A percentile compares a stretch with the other conserved stretches of the same genome.
These are phyloP conservation scores for Cavia porcellus DNA, from an alignment of 2,113 vertebrate genomes.

Conservation along the genomic window DNA sequence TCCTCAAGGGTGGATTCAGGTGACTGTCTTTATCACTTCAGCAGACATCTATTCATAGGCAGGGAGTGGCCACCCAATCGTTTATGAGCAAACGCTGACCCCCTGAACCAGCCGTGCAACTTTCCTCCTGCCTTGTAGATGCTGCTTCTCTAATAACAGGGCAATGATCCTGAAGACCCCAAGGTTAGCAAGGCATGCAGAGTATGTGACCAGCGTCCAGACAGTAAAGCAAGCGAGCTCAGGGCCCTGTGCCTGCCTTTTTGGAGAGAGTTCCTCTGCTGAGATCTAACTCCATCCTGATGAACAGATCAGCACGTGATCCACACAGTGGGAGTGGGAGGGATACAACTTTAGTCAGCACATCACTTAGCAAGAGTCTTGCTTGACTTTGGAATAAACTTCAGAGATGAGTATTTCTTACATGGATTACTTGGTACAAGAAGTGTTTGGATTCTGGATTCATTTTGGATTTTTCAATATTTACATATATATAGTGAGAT, in stretches of 20 bases:
- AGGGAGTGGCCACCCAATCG: background rate
- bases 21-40: background rate
- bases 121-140: background rate
- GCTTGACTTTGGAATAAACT: background rate
- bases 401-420: background rate
- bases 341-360: background rate
- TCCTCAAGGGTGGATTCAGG: background rate
- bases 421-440: background rate
- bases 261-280: background rate
- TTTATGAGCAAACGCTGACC: background rate
- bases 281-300: background rate
- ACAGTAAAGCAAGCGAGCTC: background rate
- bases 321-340: too few relatives aligned
- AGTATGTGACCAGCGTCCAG: rapidly evolving
- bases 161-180: background rate
- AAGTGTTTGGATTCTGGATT: background rate
- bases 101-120: rapidly evolving
- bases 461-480: background rate
- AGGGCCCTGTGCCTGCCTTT: background rate
- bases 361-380: background rate
- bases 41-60: background rate
- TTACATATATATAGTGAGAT: background rate
- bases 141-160: background rate
- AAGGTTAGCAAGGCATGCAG: rapidly evolving
- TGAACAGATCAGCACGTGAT: rapidly evolving